Percentiles rank a stretch among this genome's conserved stretches.
These are phyloP conservation scores for Sciurus carolinensis DNA, from an alignment of 2,797 vertebrate species.

Conservation along the genomic window DNA sequence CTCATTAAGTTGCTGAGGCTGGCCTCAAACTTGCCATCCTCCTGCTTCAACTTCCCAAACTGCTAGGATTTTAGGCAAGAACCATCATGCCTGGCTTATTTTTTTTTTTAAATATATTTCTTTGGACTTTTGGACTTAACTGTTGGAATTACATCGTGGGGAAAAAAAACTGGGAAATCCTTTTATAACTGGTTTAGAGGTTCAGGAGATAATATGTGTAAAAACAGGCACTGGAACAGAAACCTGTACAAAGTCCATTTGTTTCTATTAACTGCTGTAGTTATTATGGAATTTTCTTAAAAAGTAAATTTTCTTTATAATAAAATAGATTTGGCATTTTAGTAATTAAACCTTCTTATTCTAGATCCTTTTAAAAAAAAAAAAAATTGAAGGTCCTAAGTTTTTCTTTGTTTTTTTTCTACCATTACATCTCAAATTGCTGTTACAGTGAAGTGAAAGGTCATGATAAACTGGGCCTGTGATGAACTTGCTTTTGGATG, in stretches of 20 bases:
- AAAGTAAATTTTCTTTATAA: slow-evolving; percentile 42
- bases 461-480: background rate
- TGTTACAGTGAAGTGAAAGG: background rate
- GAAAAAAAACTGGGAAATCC: background rate
- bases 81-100: too few relatives aligned
- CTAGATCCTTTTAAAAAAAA: background rate
- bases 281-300: slow-evolving; percentile 29
- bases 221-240: slow-evolving; percentile 19
- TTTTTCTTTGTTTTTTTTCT: background rate
- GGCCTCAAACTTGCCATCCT: too few relatives aligned
- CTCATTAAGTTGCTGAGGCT: too few relatives aligned
- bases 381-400: background rate
- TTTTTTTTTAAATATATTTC: background rate
- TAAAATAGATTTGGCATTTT: slow-evolving; percentile 54
- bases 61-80: too few relatives aligned
- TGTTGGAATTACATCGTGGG: background rate
- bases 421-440: slow-evolving; percentile 6
- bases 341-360: slow-evolving; percentile 38
- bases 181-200: slow-evolving; percentile 40
- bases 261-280: slow-evolving; percentile 28
- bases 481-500: slow-evolving; percentile 4
- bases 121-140: slow-evolving; percentile 34
- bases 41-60: too few relatives aligned
- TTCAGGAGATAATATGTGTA: slow-evolving; percentile 10
- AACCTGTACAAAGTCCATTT: slow-evolving; percentile 46